Evolutionary conservation across 2,797 vertebrate species (phyloP), one percentile per base, ranked within the genome.

Genomic region (Pempheris klunzingeri): DNA sequence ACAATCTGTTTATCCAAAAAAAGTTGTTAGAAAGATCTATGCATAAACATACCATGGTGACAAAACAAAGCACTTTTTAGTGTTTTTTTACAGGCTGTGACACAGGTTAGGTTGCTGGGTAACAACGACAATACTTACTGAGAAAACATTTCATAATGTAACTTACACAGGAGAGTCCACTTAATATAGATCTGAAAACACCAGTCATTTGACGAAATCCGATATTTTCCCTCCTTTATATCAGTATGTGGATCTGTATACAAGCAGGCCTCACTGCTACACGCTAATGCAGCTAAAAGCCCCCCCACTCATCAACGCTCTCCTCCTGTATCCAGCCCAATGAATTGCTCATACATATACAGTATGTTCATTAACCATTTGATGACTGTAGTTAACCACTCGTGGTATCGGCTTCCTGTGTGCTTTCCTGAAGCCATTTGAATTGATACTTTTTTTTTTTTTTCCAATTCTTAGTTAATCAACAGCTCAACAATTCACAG

Each of bases 51-150:
- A 81, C 22, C 36, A 71, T 68, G 52, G 62, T 39, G 70, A 82
- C 57, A 71, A 58, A 74, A 80, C 49, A 73, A 62, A 46, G 43
- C 55, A 62, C 6, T 32, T 60, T 7, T 32, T 36, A 28, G 50
- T 57, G 30, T 26, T 14, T 41, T 77, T 71, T 49, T 59, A 77
- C 77, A 85, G 58, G 68, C 41, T 69, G 39, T 36, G 59, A 53
- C 63, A 81, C 63, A 73, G 47, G 47, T 73, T 30, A 53, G 46
- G 5, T 71, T 38, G 55, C 39, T 52, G 20, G 13, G 22, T 53
- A 83, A 84, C 64, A 77, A 81, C 52, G 44, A 68, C 44, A 82
- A 84, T 54, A 78, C 57, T 75, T 59, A 81, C 38, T 63, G 71
- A 68, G 62, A 68, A 36, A 74, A 79, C 72, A 74, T 60, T 78